Percentiles rank a stretch among this genome's conserved stretches.
Conservation (phyloP, 1,140 invertebrate species). For the Batillaria attramentaria region DNA sequence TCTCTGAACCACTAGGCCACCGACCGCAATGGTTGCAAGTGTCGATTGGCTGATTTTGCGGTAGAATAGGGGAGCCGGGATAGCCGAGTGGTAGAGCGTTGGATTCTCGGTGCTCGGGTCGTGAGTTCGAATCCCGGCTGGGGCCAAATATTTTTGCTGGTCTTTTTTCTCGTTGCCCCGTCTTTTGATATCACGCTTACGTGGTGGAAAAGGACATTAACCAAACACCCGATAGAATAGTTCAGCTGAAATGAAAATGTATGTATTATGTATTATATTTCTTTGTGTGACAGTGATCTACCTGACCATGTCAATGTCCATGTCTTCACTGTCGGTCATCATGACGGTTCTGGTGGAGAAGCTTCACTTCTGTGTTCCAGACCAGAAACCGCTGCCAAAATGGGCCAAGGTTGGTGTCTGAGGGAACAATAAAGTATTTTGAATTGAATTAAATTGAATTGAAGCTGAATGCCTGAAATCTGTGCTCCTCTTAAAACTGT, state of each 20-base stretch:
- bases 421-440: not conserved
- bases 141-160: no score
- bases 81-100: no score
- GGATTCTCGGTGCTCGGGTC: no score
- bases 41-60: no score
- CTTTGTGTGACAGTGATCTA: constrained; percentile 65
- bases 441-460: not conserved
- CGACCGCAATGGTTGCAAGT: no score
- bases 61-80: no score
- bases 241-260: not conserved
- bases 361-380: constrained; percentile 60
- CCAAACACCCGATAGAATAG: no score
- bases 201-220: no score
- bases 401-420: constrained; percentile 47
- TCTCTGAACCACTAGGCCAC: no score
- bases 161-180: no score
- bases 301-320: constrained; percentile 71
- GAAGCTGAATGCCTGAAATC: not conserved
- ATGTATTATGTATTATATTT: not conserved
- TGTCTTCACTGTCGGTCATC: constrained; percentile 75
- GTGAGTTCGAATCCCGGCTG: no score
- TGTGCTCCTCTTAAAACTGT: not conserved
- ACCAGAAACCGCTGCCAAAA: constrained; percentile 57
- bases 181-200: no score
- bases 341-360: constrained; percentile 74